A percentile compares a stretch with the other conserved stretches of the same genome.
Evolutionary conservation across 2,888 invertebrate genomes (phyloP).

Genomic region (Orthosia cruda): DNA sequence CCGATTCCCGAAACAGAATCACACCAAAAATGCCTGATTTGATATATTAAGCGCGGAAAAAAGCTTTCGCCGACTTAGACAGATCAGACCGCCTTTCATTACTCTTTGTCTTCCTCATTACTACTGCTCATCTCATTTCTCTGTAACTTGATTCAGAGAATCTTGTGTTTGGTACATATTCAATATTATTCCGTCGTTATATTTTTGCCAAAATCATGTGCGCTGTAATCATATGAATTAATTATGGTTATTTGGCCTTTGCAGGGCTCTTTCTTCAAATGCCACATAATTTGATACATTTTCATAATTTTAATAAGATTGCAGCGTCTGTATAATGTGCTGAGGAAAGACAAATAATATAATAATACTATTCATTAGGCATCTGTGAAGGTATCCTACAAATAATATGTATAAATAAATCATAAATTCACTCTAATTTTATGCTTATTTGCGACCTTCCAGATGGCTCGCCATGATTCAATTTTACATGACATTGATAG

Average conservation of each 20-base stretch:
- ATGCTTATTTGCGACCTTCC: not conserved
- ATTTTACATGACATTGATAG: too few species aligned
- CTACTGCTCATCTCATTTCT: constrained; percentile 19
- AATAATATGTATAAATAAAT: too few species aligned
- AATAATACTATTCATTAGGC: not conserved
- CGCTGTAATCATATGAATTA: not conserved
- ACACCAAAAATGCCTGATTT: constrained; percentile 48
- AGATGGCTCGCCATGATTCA: too few species aligned
- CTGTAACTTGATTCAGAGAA: not conserved
- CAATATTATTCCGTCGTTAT: not conserved
- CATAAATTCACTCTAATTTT: too few species aligned
- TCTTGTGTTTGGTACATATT: not conserved
- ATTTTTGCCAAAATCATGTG: not conserved
- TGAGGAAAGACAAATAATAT: too few species aligned
- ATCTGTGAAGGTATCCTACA: not conserved
- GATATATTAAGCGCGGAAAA: constrained; percentile 63
- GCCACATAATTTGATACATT: not conserved
- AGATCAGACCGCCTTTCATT: constrained; percentile 59
- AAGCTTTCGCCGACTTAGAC: constrained; percentile 53
- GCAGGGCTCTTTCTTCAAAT: not conserved
- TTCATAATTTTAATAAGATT: not conserved
- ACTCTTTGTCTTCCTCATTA: constrained; percentile 34
- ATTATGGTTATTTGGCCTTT: not conserved
- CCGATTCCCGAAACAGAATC: not conserved
- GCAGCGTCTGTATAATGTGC: too few species aligned